Base-by-base conservation (phyloP, 2,797 vertebrate species). In the Astyanax mexicanus region DNA sequence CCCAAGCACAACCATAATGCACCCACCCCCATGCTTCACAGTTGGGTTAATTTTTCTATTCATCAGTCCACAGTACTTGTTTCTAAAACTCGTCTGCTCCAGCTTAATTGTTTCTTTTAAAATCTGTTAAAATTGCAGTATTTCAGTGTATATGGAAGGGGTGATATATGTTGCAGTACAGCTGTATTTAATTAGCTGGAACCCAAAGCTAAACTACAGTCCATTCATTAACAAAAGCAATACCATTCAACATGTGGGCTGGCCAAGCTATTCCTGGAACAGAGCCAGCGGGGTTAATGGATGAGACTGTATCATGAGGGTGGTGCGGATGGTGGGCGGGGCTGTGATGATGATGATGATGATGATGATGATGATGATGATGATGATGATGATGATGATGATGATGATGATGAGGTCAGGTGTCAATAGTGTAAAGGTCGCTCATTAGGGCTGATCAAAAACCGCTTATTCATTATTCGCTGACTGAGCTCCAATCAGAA, bases 341-440 rank as follows among this genome's bases (percentile, higher is more conserved):
- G n/a, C n/a, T n/a, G n/a, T n/a, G 81, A 74, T n/a, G n/a, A 5
- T 32, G 29, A 29, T 32, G 29, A 29, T 32, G 83, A 86, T 86
- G 84, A 88, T 74, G 80, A 69, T 65, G 82, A 82, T 32, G 29
- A 29, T 85, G 77, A 49, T 57, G 40, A 58, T n/a, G n/a, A n/a
- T n/a, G 81, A 74, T n/a, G n/a, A 5, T 32, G 29, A 29, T 32
- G 29, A 29, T 32, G 83, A 86, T 86, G 84, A 88, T 74, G 80
- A 69, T 65, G 82, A 82, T 32, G 29, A 29, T 85, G 77, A 49
- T 57, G 40, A 58, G 57, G 71, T 55, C 40, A 67, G 42, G 68
- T 57, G 72, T 78, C 80, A 32, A 86, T 88, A 86, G 84, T 62
- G 72, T 74, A 88, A 89, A 89, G 84, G 83, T 79, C 84, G 80